Base-by-base conservation (phyloP, 2,888 invertebrate genomes). In the Cheilosia vernalis region DNA sequence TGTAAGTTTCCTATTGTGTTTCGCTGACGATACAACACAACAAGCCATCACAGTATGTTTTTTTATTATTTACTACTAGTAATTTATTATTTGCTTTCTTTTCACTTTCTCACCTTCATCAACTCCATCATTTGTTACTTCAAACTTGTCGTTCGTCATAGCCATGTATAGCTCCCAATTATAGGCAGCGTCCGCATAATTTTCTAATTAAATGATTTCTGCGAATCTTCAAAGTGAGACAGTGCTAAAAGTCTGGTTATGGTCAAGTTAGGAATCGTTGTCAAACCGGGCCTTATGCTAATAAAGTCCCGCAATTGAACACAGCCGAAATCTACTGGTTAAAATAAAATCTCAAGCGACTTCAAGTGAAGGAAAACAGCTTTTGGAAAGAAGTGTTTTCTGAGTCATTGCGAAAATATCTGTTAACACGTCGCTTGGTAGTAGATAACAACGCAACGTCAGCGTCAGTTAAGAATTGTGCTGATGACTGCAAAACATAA, bases 61-160 rank as follows among this genome's bases (percentile, higher is more conserved):
- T 63, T 30, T 55, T 63, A n/a, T 72, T 60, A 40, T 30, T 44
- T 61, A 37, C 37, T 10, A 56, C 44, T 61, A 19, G n/a, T 56
- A 49, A 27, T 70, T 70, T 70, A 42, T 67, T 51, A 33, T 76
- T 72, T 76, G 84, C 84, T 85, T 85, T 85, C 84, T 85, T 80
- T 84, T 85, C 61, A 76, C 84, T 85, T 85, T 85, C 84, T 80
- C 84, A 85, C 70, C 66, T 67, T 69, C 51, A 72, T 77, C 72
- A 60, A 42, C 44, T 63, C 42, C 42, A 44, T 56, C 49, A 19
- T 56, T 66, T 47, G 19, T 72, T 42, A 17, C 63, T 60, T 61
- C 13, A 33, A 51, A 60, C 10, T 4, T 47, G 42, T 61, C 40
- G 19, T 60, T 33, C 44, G 24, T 58, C 13, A 33, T 58, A 19